Percentiles rank a stretch among this genome's conserved stretches.
Evolutionary conservation across 2,888 invertebrate species (phyloP).

Genomic region (Galerucella nymphaeae): DNA sequence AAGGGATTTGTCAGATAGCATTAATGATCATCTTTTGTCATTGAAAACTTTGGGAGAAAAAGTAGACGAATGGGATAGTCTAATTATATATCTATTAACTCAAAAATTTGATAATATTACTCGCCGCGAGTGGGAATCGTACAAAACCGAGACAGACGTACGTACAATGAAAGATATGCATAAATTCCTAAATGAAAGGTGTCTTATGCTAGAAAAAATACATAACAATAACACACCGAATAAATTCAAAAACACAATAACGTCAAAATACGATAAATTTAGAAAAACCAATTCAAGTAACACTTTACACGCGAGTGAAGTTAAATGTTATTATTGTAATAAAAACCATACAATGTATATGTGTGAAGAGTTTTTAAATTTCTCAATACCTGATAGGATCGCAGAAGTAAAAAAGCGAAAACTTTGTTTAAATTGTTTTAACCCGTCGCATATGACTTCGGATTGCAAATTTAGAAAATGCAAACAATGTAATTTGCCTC

Average conservation of each 20-base stretch:
- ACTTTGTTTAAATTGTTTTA: slow-evolving; percentile 33
- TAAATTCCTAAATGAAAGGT: slow-evolving; percentile 29
- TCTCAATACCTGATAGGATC: slow-evolving; percentile 24
- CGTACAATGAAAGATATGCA: slow-evolving; percentile 33
- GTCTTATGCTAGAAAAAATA: slow-evolving; percentile 32
- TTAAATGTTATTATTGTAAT: slow-evolving; percentile 29
- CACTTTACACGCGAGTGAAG: background rate
- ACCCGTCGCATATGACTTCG: slow-evolving; percentile 9
- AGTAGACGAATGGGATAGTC: slow-evolving; percentile 27
- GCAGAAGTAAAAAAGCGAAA: slow-evolving; percentile 27
- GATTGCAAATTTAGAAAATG: no score
- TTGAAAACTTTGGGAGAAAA: slow-evolving; percentile 26
- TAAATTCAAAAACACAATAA: slow-evolving; percentile 19
- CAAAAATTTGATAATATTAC: slow-evolving; percentile 39
- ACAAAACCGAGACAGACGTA: slow-evolving; percentile 19
- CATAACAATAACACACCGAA: slow-evolving; percentile 11
- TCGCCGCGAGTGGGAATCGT: slow-evolving; percentile 34
- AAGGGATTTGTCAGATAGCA: slow-evolving; percentile 19
- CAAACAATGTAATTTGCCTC: no score
- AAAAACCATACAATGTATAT: slow-evolving; percentile 18
- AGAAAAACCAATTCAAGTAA: slow-evolving; percentile 8
- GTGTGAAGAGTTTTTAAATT: slow-evolving; percentile 30
- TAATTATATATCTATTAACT: slow-evolving; percentile 35
- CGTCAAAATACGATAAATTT: background rate
- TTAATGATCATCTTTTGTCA: slow-evolving; percentile 23